These are phyloP conservation scores for Xenopus petersii DNA, from an alignment of 2,797 vertebrate genomes.

Conservation along the genomic window DNA sequence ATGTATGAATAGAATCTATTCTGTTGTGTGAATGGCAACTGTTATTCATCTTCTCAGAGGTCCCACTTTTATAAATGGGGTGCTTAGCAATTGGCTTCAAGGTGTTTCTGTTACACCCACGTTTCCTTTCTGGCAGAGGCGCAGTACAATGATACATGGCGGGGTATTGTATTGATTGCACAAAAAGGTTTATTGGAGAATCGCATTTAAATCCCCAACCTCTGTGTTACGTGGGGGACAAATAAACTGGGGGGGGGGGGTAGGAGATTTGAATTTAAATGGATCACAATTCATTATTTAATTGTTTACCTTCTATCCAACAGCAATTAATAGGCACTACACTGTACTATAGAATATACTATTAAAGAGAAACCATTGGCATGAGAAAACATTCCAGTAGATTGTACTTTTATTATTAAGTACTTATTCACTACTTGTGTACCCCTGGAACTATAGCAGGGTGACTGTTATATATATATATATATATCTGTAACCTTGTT, in stretches of 20 bases:
- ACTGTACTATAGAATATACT: too few relatives aligned
- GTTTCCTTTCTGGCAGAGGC: constrained; percentile 3
- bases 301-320: too few relatives aligned
- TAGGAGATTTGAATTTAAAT: too few relatives aligned
- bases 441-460: too few relatives aligned
- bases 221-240: neutral
- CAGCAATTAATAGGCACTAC: too few relatives aligned
- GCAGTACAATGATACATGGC: neutral
- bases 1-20: constrained; percentile 30
- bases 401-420: too few relatives aligned
- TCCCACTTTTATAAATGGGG: constrained; percentile 1
- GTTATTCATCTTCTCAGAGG: constrained; percentile 22
- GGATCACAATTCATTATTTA: too few relatives aligned
- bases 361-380: too few relatives aligned
- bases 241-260: neutral
- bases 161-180: constrained; percentile 30
- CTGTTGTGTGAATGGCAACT: neutral
- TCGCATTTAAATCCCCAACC: constrained; percentile 2
- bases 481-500: too few relatives aligned
- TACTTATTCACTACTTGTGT: too few relatives aligned
- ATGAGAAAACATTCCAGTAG: too few relatives aligned
- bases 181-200: constrained; percentile 3
- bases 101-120: constrained; percentile 24
- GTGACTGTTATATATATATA: too few relatives aligned
- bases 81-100: neutral